phyloP scores from a whole-genome alignment of 2,888 invertebrate genomes.

The Agriotes lineatus region DNA sequence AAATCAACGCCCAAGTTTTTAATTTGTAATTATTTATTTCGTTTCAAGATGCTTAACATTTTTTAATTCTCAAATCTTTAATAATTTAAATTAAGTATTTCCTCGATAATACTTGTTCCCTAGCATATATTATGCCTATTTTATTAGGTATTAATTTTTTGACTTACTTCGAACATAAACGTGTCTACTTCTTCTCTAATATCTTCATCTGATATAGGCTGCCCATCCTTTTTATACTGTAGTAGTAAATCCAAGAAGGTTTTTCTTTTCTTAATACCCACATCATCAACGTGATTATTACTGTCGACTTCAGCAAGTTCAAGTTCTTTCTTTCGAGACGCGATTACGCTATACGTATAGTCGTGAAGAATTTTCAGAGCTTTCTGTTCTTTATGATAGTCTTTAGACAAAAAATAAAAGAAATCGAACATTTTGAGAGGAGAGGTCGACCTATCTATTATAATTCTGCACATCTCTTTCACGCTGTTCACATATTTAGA shows the following conservation, averaged over 20 bases:
- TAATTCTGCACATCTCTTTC: slow-evolving; percentile 65
- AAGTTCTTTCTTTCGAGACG: slow-evolving; percentile 64
- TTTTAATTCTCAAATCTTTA: too few species aligned
- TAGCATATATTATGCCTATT: neutral
- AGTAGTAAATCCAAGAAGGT: slow-evolving; percentile 78
- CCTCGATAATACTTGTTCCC: too few species aligned
- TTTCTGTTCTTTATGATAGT: slow-evolving; percentile 71
- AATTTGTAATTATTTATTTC: too few species aligned
- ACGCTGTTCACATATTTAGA: slow-evolving; percentile 82
- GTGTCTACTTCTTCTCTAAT: slow-evolving; percentile 80
- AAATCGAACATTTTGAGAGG: slow-evolving; percentile 64
- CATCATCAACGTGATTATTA: slow-evolving; percentile 48
- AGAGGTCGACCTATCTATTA: slow-evolving; percentile 53
- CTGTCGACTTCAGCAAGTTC: neutral
- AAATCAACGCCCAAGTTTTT: too few species aligned
- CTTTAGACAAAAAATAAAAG: slow-evolving; percentile 69
- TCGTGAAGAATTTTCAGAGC: slow-evolving; percentile 67
- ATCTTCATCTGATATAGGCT: slow-evolving; percentile 68
- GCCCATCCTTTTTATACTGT: slow-evolving; percentile 53
- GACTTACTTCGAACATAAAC: slow-evolving; percentile 77
- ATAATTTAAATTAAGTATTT: too few species aligned
- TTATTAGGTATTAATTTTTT: too few species aligned
- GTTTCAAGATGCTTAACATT: too few species aligned
- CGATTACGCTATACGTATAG: slow-evolving; percentile 71
- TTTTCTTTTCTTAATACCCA: slow-evolving; percentile 72